Base-by-base conservation (phyloP, 2,797 vertebrate genomes). In the Typhlichthys eigenmanni region DNA sequence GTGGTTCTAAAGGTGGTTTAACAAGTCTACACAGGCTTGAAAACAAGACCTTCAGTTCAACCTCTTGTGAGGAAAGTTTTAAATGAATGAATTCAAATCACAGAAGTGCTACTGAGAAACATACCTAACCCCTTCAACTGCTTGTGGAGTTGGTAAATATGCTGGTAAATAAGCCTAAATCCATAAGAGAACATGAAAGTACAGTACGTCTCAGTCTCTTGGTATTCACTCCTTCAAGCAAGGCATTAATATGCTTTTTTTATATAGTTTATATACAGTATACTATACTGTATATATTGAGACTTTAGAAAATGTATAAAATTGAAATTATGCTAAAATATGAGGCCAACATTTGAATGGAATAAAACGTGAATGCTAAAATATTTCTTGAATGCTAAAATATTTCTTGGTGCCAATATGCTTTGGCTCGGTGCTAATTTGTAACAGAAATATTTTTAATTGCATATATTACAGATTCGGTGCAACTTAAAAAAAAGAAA, bases 391-490 rank as follows among this genome's bases (percentile, higher is more conserved):
- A 67, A 59, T 60, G 57, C 51, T 55, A 45, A 64, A 29, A 29
- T 29, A 29, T 29, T 29, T 29, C 24, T 29, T 29, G 3, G 59
- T 5, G 8, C 38, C 6, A 55, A 29, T 29, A 29, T 29, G 24
- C 24, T 29, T 38, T 38, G 55, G 60, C 63, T 67, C 59, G 38
- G 68, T 55, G 55, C 52, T 69, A 38, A 75, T 78, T 75, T 43
- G 64, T 13, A 62, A 29, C 14, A 59, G 43, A 47, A 55, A 64
- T 63, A 14, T 62, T 62, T 62, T 53, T 51, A 38, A 59, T 55
- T 49, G 38, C 52, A 32, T 54, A 13, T 13, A 68, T 64, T 69
- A 47, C 1, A 64, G 62, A 19, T 7, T 73, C 5, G 5, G 56
- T 60, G 58, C 55, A 32, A 50, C 68, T 13, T 56, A 46, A 16